Percentiles rank a stretch among this genome's conserved stretches.
Evolutionary conservation across 2,113 vertebrate species (phyloP).

Genomic region (Peromyscus leucopus): DNA sequence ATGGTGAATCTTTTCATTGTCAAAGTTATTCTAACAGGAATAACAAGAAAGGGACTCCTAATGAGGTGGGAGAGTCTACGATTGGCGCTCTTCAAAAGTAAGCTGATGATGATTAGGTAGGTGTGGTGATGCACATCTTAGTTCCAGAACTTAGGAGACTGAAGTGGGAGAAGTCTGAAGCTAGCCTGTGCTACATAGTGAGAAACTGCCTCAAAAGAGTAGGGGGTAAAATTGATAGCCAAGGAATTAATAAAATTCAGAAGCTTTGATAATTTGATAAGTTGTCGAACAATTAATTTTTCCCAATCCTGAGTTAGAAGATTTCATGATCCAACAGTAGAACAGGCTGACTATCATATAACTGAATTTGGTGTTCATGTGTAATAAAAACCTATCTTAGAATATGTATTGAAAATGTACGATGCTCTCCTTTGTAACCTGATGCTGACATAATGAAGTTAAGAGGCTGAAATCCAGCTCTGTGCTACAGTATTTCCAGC

Average conservation of each 20-base stretch:
- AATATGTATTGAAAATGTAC: constrained; percentile 35
- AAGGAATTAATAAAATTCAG: constrained; percentile 18
- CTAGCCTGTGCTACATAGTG: background rate
- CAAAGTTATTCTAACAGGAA: background rate
- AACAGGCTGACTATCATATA: background rate
- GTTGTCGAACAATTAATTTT: background rate
- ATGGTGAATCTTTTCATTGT: constrained; percentile 21
- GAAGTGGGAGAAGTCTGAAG: background rate
- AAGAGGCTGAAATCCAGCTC: background rate
- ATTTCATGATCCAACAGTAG: background rate
- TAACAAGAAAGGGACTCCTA: constrained; percentile 20
- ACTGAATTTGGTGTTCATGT: constrained; percentile 24
- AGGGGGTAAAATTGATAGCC: background rate
- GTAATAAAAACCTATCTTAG: background rate
- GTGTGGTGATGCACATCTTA: background rate
- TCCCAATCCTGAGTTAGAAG: constrained; percentile 13
- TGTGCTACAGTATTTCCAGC: background rate
- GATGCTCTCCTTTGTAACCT: background rate
- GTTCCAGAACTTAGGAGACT: background rate
- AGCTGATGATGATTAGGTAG: too few species aligned
- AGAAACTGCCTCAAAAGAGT: background rate
- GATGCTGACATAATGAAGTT: background rate
- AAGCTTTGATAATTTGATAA: background rate
- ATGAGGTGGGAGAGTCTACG: background rate
- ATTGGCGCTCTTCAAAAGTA: constrained; percentile 37